These are phyloP conservation scores for Camponotus floridanus DNA, from an alignment of 1,140 invertebrate genomes.

Conservation along the genomic window DNA sequence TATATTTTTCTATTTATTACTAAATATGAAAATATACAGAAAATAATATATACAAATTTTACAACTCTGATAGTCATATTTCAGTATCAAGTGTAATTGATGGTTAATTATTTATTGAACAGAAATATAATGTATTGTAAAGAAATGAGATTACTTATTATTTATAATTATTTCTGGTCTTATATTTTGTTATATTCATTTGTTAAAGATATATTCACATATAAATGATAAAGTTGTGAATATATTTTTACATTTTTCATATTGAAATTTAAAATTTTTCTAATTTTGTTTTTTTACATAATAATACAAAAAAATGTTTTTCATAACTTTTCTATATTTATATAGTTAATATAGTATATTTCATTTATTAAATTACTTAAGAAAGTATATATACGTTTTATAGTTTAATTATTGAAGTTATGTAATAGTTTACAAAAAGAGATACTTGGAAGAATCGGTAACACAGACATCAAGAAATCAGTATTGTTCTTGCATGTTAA, in stretches of 20 bases:
- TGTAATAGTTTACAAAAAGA: constrained; percentile 21
- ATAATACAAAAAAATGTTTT: background rate
- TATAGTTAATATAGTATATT: background rate
- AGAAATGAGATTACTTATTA: constrained; percentile 6
- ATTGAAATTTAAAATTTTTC: background rate
- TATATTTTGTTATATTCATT: background rate
- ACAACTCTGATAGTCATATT: background rate
- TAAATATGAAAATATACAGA: constrained; percentile 32
- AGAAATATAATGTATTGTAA: background rate
- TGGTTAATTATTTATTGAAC: background rate
- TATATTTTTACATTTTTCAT: background rate
- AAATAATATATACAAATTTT: constrained; percentile 42
- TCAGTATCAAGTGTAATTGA: background rate
- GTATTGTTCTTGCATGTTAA: background rate
- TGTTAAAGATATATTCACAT: constrained; percentile 29
- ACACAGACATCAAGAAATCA: constrained; percentile 1
- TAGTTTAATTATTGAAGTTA: constrained; percentile 18
- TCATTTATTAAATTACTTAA: background rate
- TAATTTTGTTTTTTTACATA: background rate
- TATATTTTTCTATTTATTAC: constrained; percentile 10
- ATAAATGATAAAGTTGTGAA: constrained; percentile 31
- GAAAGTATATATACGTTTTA: background rate
- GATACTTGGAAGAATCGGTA: constrained; percentile 42
- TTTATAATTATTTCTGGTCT: background rate
- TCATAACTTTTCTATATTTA: background rate